A percentile compares a stretch with the other conserved stretches of the same genome.
These are phyloP conservation scores for Orbicella faveolata DNA, from an alignment of 64 coral and sea anemone genomes.

Conservation along the genomic window DNA sequence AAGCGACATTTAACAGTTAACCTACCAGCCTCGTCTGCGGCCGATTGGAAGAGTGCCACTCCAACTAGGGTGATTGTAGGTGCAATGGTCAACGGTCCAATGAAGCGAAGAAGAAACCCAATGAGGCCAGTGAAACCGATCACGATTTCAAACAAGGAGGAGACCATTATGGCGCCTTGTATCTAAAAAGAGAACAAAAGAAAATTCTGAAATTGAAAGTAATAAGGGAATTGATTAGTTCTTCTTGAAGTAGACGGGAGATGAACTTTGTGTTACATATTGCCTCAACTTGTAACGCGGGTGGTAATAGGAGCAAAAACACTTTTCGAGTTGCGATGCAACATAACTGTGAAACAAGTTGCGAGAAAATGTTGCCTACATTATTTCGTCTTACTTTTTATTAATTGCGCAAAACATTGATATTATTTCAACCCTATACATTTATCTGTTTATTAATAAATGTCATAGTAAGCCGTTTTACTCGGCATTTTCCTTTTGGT, in stretches of 20 bases:
- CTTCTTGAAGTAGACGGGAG: neutral
- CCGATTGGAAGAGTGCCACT: constrained; percentile 46
- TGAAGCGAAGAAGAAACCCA: constrained; percentile 53
- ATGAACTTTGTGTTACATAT: neutral
- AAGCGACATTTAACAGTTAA: neutral
- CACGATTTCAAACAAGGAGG: constrained; percentile 65
- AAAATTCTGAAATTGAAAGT: neutral
- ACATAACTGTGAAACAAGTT: neutral
- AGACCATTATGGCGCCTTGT: constrained; percentile 71
- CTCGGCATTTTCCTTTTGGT: too few relatives aligned
- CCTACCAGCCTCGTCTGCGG: constrained; percentile 36
- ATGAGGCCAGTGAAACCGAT: constrained; percentile 63
- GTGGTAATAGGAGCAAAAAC: too few relatives aligned
- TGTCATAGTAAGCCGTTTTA: too few relatives aligned
- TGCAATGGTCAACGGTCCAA: constrained; percentile 65
- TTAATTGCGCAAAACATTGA: neutral
- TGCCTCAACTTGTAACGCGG: too few relatives aligned
- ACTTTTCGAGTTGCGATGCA: too few relatives aligned
- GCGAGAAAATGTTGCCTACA: neutral
- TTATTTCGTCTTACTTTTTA: neutral
- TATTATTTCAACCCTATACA: neutral
- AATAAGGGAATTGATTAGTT: neutral
- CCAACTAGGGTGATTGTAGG: constrained; percentile 65
- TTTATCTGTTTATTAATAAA: too few relatives aligned
- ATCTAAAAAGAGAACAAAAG: constrained; percentile 15